Evolutionary conservation across 1,140 invertebrate species (phyloP).

Genomic region (Hirudo medicinalis): DNA sequence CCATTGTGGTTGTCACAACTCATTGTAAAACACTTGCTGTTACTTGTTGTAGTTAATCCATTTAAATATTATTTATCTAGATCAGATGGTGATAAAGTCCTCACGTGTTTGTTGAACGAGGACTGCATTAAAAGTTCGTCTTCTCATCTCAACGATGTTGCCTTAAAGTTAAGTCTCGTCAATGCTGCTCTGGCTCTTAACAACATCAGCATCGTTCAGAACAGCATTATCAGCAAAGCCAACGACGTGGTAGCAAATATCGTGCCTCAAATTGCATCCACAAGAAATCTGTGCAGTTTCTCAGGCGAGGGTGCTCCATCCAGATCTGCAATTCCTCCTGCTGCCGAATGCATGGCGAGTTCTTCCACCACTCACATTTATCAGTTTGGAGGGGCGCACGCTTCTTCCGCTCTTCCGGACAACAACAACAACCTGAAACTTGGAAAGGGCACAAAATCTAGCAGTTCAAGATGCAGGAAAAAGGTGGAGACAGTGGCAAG

Average conservation of each 20-base stretch:
- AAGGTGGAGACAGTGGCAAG: conserved; percentile 15
- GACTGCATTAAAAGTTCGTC: conserved; percentile 11
- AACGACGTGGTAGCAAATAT: background rate
- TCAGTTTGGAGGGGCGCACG: background rate
- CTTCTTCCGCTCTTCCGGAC: background rate
- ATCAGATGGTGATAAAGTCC: conserved; percentile 23
- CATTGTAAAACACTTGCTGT: too few species aligned
- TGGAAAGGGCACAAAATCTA: background rate
- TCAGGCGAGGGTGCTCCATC: background rate
- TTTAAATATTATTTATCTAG: background rate
- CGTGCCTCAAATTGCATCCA: background rate
- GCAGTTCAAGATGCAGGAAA: background rate
- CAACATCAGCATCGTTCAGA: conserved; percentile 9
- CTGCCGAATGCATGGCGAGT: background rate
- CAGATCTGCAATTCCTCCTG: background rate
- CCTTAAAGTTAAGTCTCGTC: conserved; percentile 12
- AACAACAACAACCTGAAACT: conserved; percentile 5
- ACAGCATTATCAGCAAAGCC: background rate
- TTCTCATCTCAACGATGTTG: background rate
- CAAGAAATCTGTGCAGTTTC: conserved; percentile 1
- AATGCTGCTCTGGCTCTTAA: conserved; percentile 14
- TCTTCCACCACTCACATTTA: background rate
- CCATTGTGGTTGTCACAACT: too few species aligned
- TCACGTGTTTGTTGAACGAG: conserved; percentile 23
- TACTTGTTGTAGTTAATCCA: too few species aligned